phyloP scores from a whole-genome alignment of 2,888 invertebrate species.

The Pegoplata infirma region DNA sequence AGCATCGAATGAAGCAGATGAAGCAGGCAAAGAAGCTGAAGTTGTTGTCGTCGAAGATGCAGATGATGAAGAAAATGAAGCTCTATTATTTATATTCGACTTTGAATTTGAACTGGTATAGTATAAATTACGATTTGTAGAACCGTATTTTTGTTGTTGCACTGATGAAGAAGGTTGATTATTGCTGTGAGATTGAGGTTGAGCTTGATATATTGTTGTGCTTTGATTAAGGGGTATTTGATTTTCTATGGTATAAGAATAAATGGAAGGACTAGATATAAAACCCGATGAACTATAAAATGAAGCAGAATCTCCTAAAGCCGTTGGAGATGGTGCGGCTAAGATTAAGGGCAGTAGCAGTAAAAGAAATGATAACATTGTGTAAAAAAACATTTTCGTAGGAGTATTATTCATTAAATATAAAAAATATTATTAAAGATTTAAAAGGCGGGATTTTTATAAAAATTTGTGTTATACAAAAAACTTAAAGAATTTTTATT shows the following conservation, averaged over 20 bases:
- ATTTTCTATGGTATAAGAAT: slow-evolving; percentile 71
- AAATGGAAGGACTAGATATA: slow-evolving; percentile 73
- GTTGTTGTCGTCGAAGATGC: slow-evolving; percentile 14
- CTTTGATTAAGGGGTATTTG: slow-evolving; percentile 61
- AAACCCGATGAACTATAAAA: slow-evolving; percentile 68
- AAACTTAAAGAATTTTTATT: not conserved
- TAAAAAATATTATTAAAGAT: not conserved
- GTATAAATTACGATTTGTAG: slow-evolving; percentile 70
- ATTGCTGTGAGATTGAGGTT: slow-evolving; percentile 32
- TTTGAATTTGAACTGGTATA: slow-evolving; percentile 62
- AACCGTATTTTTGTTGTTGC: slow-evolving; percentile 30
- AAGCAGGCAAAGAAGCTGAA: slow-evolving; percentile 18
- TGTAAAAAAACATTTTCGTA: slow-evolving; percentile 49
- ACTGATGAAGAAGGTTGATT: slow-evolving; percentile 59
- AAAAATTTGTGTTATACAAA: not conserved
- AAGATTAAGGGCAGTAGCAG: slow-evolving; percentile 25
- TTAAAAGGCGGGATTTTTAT: not conserved
- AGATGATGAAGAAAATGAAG: not conserved
- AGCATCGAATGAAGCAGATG: slow-evolving; percentile 58
- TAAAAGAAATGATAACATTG: slow-evolving; percentile 4
- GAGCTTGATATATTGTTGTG: slow-evolving; percentile 52
- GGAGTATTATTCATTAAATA: slow-evolving; percentile 53
- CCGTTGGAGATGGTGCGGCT: slow-evolving; percentile 56
- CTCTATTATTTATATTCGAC: slow-evolving; percentile 23
- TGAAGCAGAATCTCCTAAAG: slow-evolving; percentile 26